A percentile compares a stretch with the other conserved stretches of the same genome.
These are phyloP conservation scores for Ploceus nigricollis DNA, from an alignment of 2,113 vertebrate genomes.

Conservation along the genomic window DNA sequence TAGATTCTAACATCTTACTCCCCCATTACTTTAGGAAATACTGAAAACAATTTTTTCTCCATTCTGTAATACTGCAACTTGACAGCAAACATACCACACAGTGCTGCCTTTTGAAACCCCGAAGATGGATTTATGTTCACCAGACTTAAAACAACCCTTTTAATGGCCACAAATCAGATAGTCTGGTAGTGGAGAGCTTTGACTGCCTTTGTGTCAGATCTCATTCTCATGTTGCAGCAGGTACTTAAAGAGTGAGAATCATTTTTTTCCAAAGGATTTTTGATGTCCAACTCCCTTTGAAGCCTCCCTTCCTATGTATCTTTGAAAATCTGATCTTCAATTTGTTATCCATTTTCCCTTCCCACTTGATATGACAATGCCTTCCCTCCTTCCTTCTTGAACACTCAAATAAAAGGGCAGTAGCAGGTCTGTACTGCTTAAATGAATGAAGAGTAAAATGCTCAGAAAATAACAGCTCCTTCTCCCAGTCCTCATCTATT, in stretches of 20 bases:
- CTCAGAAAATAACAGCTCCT: neutral
- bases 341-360: constrained; percentile 12
- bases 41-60: neutral
- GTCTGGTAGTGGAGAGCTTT: neutral
- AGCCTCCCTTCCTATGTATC: constrained; percentile 2
- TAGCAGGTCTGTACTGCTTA: neutral
- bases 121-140: neutral
- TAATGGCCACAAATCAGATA: neutral
- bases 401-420: neutral
- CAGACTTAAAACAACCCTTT: constrained; percentile 5
- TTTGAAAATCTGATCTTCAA: constrained; percentile 56
- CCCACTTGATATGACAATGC: neutral
- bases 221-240: constrained; percentile 47
- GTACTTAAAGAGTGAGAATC: neutral
- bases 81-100: neutral
- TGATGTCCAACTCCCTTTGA: constrained; percentile 29
- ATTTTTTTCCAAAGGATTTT: constrained; percentile 12
- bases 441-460: neutral
- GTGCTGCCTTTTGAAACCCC: neutral
- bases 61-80: neutral
- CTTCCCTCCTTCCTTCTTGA: neutral
- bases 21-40: neutral
- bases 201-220: constrained; percentile 15
- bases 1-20: neutral
- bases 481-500: neutral